Conservation (phyloP, 1,140 invertebrate genomes). For the Drosophila lacertosa region DNA sequence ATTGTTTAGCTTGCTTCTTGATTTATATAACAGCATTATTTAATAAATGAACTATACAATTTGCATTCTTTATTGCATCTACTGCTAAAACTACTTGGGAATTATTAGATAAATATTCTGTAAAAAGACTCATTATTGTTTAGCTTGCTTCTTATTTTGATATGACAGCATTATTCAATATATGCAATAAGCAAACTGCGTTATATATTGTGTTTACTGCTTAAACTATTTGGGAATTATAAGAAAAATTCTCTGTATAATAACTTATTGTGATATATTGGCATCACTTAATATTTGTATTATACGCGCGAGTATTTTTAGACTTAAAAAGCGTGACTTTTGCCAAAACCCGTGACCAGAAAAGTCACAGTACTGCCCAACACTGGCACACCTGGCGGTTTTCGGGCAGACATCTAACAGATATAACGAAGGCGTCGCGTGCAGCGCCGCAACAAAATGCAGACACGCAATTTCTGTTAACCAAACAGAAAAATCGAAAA, state of each 20-base stretch:
- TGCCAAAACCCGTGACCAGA: conserved; percentile 2
- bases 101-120: not conserved
- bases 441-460: conserved; percentile 40
- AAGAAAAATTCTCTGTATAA: not conserved
- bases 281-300: no score
- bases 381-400: conserved; percentile 21
- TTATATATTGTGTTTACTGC: not conserved
- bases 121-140: no score
- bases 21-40: no score
- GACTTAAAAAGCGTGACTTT: not conserved
- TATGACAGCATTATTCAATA: no score
- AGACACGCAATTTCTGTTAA: conserved; percentile 65
- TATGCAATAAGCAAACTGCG: no score
- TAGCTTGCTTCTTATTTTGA: no score
- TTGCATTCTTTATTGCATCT: no score
- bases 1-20: no score
- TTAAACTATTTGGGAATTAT: not conserved
- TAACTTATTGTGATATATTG: no score
- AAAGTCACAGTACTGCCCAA: conserved; percentile 9
- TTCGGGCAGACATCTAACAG: conserved; percentile 25
- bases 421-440: conserved; percentile 54
- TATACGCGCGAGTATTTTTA: no score
- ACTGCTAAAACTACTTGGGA: not conserved
- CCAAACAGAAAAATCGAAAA: conserved; percentile 13
- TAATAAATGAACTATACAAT: no score